Evolutionary conservation across 2,888 invertebrate species (phyloP), one percentile per base, ranked within the genome.

Genomic region (Colostygia pectinataria): DNA sequence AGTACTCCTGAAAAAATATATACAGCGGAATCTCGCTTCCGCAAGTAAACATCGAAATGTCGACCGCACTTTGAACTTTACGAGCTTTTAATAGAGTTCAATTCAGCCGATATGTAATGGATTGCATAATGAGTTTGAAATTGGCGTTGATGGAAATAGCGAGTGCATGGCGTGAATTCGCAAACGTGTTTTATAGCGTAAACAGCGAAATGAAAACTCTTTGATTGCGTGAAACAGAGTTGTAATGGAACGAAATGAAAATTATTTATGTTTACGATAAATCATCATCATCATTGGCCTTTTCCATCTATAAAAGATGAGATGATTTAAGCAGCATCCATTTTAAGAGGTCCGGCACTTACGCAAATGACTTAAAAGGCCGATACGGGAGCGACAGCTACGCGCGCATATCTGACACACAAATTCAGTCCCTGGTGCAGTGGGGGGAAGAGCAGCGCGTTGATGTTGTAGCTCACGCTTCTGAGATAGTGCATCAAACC

Each of bases 21-120:
- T 74, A 76, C 68, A 58, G 62, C 61, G 63, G 57, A 66, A 68
- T 63, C 71, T 65, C 56, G 59, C 71, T 69, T 65, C 61, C 64
- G 63, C 64, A 60, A 69, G 71, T 66, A 68, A 59, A 59, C 64
- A 68, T 68, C 57, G 62, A 66, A 66, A 39, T 41, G 38, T 23
- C 40, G 42, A 39, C 48, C 47, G 41, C 57, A 50, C 13, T 36
- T 33, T 28, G 37, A 46, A 45, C 36, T 43, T 38, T 28, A 44
- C 13, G 27, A 10, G 13, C 32, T 31, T 38, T 15, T 33, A 41
- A 29, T 47, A 55, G 41, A 47, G 55, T 45, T 39, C 41, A 48
- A 33, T 57, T 55, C 51, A 37, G 29, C 15, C 41, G 29, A 29
- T 14, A 28, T n/a, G 37, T 45, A 42, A 48, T 55, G 53, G 27